Evolutionary conservation across 2,113 vertebrate species (phyloP).

Genomic region (Amazona guildingii): DNA sequence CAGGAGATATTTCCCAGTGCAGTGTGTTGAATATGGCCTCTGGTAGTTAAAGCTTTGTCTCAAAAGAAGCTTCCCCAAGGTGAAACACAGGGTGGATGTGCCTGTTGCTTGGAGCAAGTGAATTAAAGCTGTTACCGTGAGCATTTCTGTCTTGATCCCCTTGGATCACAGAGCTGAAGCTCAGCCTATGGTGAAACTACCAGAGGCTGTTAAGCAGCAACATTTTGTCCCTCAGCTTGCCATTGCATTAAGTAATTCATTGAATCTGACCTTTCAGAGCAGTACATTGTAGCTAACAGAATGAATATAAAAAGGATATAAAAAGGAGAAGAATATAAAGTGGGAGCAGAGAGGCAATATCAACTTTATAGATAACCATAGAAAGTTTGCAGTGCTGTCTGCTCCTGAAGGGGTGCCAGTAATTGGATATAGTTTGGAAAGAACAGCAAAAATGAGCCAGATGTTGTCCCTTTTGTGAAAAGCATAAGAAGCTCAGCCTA

Average conservation of each 20-base stretch:
- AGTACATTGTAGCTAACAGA: neutral
- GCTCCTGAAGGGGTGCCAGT: neutral
- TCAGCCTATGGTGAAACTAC: neutral
- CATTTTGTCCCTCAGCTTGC: neutral
- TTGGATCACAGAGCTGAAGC: neutral
- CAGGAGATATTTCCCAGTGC: neutral
- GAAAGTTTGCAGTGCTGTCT: neutral
- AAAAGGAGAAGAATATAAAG: constrained; percentile 22
- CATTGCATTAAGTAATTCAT: constrained; percentile 38
- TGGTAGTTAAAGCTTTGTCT: neutral
- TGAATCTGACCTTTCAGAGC: constrained; percentile 40
- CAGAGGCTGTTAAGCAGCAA: neutral
- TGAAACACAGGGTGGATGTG: neutral
- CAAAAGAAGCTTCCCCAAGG: neutral
- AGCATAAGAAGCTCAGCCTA: neutral
- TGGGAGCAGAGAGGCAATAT: neutral
- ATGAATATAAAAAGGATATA: constrained; percentile 3
- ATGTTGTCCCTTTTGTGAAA: neutral
- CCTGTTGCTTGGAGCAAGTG: neutral
- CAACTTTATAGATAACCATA: neutral
- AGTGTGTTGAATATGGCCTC: neutral
- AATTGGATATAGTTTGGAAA: neutral
- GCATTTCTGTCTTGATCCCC: neutral
- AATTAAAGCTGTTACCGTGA: neutral
- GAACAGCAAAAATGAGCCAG: neutral